Evolutionary conservation across 2,888 invertebrate species (phyloP), one percentile per base, ranked within the genome.

Genomic region (Oxyteleia sp.): DNA sequence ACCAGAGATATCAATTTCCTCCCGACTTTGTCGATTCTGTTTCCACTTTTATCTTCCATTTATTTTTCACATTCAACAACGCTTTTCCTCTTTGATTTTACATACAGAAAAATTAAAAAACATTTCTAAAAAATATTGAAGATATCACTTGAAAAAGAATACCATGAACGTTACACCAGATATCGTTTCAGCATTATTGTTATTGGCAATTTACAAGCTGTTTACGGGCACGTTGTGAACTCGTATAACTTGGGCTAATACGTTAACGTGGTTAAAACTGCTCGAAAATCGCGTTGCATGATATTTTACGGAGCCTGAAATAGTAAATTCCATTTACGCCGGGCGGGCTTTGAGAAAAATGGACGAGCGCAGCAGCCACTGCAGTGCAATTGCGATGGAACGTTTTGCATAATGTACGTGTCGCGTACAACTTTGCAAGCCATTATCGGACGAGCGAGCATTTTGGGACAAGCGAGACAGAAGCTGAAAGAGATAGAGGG

Each of bases 321-420:
- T 80, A 66, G 72, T 80, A 76, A 84, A 84, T 84, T 80, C 80
- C 80, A 72, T 80, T 84, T 72, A 72, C 83, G 68, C 78, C 59
- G 66, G 49, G 53, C 68, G 57, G 20, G 82, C 78, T 68, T 78
- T 71, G 72, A 76, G 84, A 84, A 84, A 84, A 84, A 84, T 76
- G 80, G 59, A 74, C 69, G 83, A 59, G 63, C 68, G 41, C 23
- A 41, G 43, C 64, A 74, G 55, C 57, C 41, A 66, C 76, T 72
- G 68, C 74, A 51, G 74, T 61, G 69, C 81, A 81, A 78, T 81
- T 72, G 76, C 76, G 59, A 81, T 72, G 69, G 55, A 55, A 63
- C 71, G 74, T 29, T 84, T 84, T 84, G 84, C 81, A 84, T 84
- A 84, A 84, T 84, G 83, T 59, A 71, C 74, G 66, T 68, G 80